A percentile compares a stretch with the other conserved stretches of the same genome.
These are phyloP conservation scores for Neuroscelio doddi DNA, from an alignment of 2,888 invertebrate species.

Conservation along the genomic window DNA sequence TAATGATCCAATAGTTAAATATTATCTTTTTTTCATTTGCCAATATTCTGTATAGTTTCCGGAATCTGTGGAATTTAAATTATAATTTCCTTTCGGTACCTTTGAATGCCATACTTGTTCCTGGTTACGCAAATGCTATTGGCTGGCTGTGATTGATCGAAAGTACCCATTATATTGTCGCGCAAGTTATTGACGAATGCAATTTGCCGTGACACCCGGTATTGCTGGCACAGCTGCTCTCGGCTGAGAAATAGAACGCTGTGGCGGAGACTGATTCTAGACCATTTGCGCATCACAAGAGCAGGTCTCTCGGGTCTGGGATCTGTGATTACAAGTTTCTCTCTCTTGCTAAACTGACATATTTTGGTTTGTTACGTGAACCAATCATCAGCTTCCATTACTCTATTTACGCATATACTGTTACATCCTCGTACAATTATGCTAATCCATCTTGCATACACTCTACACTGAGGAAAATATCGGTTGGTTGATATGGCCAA, in stretches of 20 bases:
- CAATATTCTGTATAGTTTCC: too few species aligned
- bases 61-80: too few species aligned
- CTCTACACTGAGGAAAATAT: too few species aligned
- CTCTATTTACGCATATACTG: not conserved
- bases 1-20: too few species aligned
- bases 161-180: slow-evolving; percentile 17
- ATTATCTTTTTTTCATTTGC: too few species aligned
- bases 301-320: slow-evolving; percentile 29
- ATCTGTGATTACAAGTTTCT: slow-evolving; percentile 29
- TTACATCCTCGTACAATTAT: too few species aligned
- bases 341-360: slow-evolving; percentile 27
- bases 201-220: slow-evolving; percentile 39
- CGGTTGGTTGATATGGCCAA: too few species aligned
- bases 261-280: slow-evolving; percentile 34
- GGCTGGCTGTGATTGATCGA: slow-evolving; percentile 27
- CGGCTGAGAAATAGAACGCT: slow-evolving; percentile 36
- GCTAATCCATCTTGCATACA: too few species aligned
- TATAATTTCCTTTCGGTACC: too few species aligned
- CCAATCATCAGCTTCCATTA: slow-evolving; percentile 9
- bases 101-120: too few species aligned
- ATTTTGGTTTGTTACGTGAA: slow-evolving; percentile 37
- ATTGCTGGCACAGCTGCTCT: slow-evolving; percentile 35
- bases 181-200: slow-evolving; percentile 30
- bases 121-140: too few species aligned
- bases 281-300: slow-evolving; percentile 39